Percentiles rank a stretch among this genome's conserved stretches.
These are phyloP conservation scores for Sarcophaga variegata DNA, from an alignment of 2,888 invertebrate species.

Conservation along the genomic window DNA sequence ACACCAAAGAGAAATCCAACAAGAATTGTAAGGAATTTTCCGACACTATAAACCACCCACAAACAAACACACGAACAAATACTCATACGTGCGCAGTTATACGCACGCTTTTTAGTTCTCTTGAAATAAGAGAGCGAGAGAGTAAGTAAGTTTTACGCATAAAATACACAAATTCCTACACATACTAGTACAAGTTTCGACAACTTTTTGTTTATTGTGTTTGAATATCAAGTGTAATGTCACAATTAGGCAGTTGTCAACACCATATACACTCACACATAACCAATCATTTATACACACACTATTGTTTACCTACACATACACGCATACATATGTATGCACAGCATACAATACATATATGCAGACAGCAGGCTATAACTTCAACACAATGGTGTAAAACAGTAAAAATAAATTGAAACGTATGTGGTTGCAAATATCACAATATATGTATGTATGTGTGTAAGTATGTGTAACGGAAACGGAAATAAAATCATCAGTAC, in stretches of 20 bases:
- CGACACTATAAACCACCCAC: neutral
- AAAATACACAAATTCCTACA: neutral
- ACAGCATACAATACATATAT: neutral
- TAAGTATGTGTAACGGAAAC: slow-evolving; percentile 54
- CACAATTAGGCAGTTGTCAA: slow-evolving; percentile 62
- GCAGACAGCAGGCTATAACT: neutral
- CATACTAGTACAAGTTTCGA: neutral
- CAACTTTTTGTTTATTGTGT: slow-evolving; percentile 6
- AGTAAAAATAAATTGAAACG: slow-evolving; percentile 38
- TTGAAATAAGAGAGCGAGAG: neutral
- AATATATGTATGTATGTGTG: neutral
- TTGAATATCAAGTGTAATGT: slow-evolving; percentile 64
- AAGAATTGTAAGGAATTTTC: neutral
- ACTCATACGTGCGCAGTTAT: neutral
- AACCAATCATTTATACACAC: neutral
- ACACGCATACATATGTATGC: neutral
- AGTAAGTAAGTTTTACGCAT: slow-evolving; percentile 5
- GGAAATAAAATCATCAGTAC: slow-evolving; percentile 55
- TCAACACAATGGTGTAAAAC: slow-evolving; percentile 23
- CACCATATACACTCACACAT: slow-evolving; percentile 19
- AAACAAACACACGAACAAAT: neutral
- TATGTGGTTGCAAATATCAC: neutral
- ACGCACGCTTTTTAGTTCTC: neutral
- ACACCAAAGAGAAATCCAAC: slow-evolving; percentile 53
- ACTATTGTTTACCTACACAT: neutral